Evolutionary conservation across 2,888 invertebrate species (phyloP).

Genomic region (Psylliodes chrysocephalus): DNA sequence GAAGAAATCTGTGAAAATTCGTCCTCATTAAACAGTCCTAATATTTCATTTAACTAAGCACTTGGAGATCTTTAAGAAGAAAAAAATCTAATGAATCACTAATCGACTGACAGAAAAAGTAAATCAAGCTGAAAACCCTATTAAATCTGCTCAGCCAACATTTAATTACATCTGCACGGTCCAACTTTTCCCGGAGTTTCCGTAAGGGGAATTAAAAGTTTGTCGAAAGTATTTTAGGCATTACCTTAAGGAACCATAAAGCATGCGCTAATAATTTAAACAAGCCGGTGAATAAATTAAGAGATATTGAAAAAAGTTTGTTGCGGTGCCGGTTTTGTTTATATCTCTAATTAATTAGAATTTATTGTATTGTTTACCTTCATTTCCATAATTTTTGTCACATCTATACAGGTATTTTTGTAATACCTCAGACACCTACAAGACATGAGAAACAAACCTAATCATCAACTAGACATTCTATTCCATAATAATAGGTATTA

Average conservation of each 20-base stretch:
- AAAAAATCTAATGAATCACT: constrained; percentile 53
- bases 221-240: constrained; percentile 41
- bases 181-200: constrained; percentile 50
- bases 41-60: constrained; percentile 1
- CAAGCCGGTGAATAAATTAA: constrained; percentile 28
- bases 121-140: constrained; percentile 56
- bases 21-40: background rate
- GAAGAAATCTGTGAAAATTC: background rate
- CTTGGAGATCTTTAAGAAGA: constrained; percentile 38
- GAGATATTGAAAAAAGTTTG: constrained; percentile 1
- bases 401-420: too few species aligned
- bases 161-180: constrained; percentile 56
- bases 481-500: too few species aligned
- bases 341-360: too few species aligned
- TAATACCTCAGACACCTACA: too few species aligned
- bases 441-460: too few species aligned
- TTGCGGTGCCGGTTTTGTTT: too few species aligned
- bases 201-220: constrained; percentile 56
- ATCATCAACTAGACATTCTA: too few species aligned
- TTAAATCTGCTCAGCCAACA: constrained; percentile 58
- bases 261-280: constrained; percentile 35
- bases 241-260: constrained; percentile 32
- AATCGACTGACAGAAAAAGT: constrained; percentile 54
- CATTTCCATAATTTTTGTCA: too few species aligned
- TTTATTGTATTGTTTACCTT: too few species aligned